A percentile compares a stretch with the other conserved stretches of the same genome.
These are phyloP conservation scores for Pterostichus madidus DNA, from an alignment of 2,888 invertebrate genomes.

Conservation along the genomic window DNA sequence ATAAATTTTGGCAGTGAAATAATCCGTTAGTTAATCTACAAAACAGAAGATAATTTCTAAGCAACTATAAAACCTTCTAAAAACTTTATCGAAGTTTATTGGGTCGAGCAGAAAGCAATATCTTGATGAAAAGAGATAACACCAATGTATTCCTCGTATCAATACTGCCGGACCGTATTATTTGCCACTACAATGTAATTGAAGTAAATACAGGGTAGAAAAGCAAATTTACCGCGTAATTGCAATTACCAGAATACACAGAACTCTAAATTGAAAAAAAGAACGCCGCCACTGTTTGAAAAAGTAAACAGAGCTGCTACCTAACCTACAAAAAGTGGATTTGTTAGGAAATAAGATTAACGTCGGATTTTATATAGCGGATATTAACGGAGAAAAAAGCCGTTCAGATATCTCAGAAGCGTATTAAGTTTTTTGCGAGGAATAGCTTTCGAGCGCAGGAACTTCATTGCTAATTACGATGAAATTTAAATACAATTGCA, in stretches of 20 bases:
- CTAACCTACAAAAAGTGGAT: conserved; percentile 27
- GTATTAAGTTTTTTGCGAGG: conserved; percentile 12
- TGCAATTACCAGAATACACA: conserved; percentile 63
- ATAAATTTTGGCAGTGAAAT: too few relatives aligned
- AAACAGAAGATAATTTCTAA: too few relatives aligned
- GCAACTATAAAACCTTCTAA: too few relatives aligned
- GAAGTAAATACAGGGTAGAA: conserved; percentile 61
- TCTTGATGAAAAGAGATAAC: background rate
- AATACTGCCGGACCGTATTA: conserved; percentile 45
- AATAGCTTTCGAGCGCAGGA: background rate
- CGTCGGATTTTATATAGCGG: conserved; percentile 32
- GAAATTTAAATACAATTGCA: conserved; percentile 4
- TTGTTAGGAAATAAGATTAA: conserved; percentile 47
- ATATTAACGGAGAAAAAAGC: conserved; percentile 46
- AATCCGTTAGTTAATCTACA: too few relatives aligned
- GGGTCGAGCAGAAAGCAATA: conserved; percentile 21
- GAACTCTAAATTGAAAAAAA: conserved; percentile 60
- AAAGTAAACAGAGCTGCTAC: conserved; percentile 35
- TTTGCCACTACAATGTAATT: conserved; percentile 61
- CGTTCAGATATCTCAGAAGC: background rate
- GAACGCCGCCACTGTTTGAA: conserved; percentile 19
- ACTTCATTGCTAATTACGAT: background rate
- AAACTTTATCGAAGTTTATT: background rate
- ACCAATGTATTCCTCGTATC: background rate
- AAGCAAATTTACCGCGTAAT: conserved; percentile 64